A percentile compares a stretch with the other conserved stretches of the same genome.
These are phyloP conservation scores for Lepus europaeus DNA, from an alignment of 2,113 vertebrate genomes.

Conservation along the genomic window DNA sequence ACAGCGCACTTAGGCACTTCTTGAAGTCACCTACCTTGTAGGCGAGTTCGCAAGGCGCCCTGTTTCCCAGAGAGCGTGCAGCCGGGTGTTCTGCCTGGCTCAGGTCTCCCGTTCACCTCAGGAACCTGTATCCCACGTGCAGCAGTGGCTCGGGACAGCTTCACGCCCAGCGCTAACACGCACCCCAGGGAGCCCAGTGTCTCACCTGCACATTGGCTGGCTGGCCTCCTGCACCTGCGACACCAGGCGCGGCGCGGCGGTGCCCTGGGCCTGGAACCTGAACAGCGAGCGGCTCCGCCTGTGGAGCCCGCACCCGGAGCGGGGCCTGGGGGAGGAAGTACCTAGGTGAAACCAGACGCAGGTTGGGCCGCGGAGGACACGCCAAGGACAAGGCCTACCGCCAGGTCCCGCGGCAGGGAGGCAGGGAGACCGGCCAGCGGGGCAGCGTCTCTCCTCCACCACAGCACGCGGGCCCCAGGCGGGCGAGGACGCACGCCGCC, in stretches of 20 bases:
- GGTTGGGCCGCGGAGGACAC: not conserved
- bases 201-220: not conserved
- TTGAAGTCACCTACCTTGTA: no score
- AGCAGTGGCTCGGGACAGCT: not conserved
- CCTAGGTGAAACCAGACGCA: not conserved
- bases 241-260: not conserved
- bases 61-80: not conserved
- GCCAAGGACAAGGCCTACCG: no score
- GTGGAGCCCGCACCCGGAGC: not conserved
- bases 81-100: not conserved
- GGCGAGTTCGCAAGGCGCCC: not conserved
- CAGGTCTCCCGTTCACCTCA: no score
- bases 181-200: not conserved
- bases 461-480: no score
- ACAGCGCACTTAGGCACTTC: no score
- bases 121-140: not conserved
- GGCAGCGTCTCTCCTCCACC: no score
- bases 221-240: not conserved
- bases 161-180: not conserved
- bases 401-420: no score
- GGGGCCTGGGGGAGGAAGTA: not conserved
- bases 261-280: not conserved
- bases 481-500: no score
- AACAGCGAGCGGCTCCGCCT: not conserved
- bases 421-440: no score